Base-by-base conservation (phyloP, 2,888 invertebrate genomes). In the Trissolcus brochymenae region DNA sequence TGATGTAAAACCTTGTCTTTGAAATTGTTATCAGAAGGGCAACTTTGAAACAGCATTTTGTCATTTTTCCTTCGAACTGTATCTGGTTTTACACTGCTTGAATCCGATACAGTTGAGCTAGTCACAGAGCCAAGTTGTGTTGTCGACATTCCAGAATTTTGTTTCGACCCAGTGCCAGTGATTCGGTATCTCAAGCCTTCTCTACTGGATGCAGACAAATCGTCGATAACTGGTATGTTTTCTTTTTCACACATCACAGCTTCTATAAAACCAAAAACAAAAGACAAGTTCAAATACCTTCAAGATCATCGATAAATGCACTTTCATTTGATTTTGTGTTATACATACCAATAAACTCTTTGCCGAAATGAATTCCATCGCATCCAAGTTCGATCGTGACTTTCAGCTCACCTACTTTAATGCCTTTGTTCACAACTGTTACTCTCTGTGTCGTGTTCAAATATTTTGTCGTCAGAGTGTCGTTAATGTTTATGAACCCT, bases 301-400 rank as follows among this genome's bases (percentile, higher is more conserved):
- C 4, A 25, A 25, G 25, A 25, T 25, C 25, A 6, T 25, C 0
- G 2, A 25, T 4, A 25, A 25, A 0, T 25, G 25, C 25, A 25
- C 2, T 25, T 25, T 25, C 4, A 25, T 25, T 35, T 35, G 35
- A 9, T 35, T 29, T 35, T 11, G 35, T 35, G 9, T 35, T 35
- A 35, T 35, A 56, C 65, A 35, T 19, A 90, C 90, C 90, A 78
- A 91, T 82, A 82, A 90, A 90, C 79, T 91, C 89, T 82, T 89
- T 90, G 46, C 91, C 91, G 84, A 91, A 91, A 82, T 91, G 90
- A 56, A 90, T 82, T 80, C 86, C 86, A 78, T 90, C 90, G 80
- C 90, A 90, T 6, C 91, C 91, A 62, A 92, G 86, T 81, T 91
- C 90, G 35, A 90, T 80, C 3, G 88, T 87, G 6, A 91, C 86